Evolutionary conservation across 2,113 vertebrate genomes (phyloP).

Genomic region (Pygathrix nemaeus): DNA sequence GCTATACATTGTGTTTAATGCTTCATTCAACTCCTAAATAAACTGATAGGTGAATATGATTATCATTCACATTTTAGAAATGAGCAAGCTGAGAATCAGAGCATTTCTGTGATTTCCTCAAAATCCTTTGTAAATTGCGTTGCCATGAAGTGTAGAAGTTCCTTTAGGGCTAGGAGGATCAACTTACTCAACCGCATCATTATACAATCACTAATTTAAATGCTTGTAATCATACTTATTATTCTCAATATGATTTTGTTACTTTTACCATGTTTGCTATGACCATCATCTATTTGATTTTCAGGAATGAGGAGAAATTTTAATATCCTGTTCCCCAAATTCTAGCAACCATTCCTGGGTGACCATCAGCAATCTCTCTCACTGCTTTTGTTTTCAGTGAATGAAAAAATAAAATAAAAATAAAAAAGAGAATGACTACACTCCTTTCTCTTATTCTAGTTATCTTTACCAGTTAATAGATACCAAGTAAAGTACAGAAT

Average conservation of each 20-base stretch:
- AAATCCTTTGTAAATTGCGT: not conserved
- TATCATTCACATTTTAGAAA: not conserved
- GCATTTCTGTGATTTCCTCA: not conserved
- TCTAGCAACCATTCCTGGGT: not conserved
- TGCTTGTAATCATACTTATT: not conserved
- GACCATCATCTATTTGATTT: not conserved
- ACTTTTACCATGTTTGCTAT: not conserved
- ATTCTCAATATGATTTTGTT: not conserved
- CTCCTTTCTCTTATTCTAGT: not conserved
- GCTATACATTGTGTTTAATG: not conserved
- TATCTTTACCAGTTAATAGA: not conserved
- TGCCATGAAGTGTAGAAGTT: not conserved
- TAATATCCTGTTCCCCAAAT: not conserved
- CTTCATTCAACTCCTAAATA: not conserved
- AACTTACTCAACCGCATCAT: not conserved
- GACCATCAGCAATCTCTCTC: not conserved
- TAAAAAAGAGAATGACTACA: not conserved
- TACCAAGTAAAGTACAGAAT: not conserved
- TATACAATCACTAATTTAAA: not conserved
- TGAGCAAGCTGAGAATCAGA: not conserved
- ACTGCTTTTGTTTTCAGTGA: not conserved
- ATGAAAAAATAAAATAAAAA: not conserved
- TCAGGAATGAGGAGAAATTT: not conserved
- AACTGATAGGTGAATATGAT: not conserved
- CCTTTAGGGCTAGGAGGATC: not conserved